Evolutionary conservation across 1,140 invertebrate genomes (phyloP).

Genomic region (Pseudomyrmex flavicornis): DNA sequence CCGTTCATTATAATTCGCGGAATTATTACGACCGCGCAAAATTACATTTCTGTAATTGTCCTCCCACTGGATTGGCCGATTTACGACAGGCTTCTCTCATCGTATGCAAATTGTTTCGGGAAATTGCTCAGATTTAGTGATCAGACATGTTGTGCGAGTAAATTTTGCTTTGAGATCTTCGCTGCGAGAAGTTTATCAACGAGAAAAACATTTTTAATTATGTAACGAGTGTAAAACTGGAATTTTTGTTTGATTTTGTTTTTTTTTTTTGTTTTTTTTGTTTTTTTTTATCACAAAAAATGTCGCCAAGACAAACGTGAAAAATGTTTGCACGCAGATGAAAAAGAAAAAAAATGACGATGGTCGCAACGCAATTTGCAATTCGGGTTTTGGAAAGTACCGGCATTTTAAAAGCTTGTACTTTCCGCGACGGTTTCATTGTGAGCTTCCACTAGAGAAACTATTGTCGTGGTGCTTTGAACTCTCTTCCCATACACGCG

Average conservation of each 20-base stretch:
- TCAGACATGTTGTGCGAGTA: constrained; percentile 22
- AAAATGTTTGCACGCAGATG: background rate
- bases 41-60: constrained; percentile 55
- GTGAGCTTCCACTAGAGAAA: constrained; percentile 17
- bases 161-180: background rate
- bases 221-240: background rate
- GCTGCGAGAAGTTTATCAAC: background rate
- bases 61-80: constrained; percentile 17
- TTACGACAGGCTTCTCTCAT: constrained; percentile 20
- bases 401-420: constrained; percentile 15
- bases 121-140: constrained; percentile 43
- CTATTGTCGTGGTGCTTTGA: constrained; percentile 66
- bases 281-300: background rate
- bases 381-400: background rate
- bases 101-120: constrained; percentile 51
- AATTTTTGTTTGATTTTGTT: too few species aligned
- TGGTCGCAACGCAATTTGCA: background rate
- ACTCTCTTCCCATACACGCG: constrained; percentile 55
- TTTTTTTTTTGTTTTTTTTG: too few species aligned
- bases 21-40: constrained; percentile 35
- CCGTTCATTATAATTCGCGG: constrained; percentile 8
- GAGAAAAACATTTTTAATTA: background rate
- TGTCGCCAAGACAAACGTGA: background rate
- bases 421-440: constrained; percentile 34
- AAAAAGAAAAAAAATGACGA: background rate